phyloP scores from a whole-genome alignment of 2,888 invertebrate genomes.

The Lordiphosa andalusiaca region DNA sequence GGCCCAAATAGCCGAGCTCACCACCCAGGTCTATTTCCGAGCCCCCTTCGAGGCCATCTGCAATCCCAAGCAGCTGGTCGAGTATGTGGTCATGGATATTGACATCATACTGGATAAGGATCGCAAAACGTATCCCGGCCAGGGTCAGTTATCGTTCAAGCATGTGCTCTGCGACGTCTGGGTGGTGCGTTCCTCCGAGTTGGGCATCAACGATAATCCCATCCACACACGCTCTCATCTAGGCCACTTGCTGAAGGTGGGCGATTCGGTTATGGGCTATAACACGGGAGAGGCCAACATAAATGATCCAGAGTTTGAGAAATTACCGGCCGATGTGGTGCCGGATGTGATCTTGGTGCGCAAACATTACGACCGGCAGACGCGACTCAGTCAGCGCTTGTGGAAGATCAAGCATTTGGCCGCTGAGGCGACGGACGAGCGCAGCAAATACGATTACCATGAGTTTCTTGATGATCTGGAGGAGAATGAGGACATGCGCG shows the following conservation, averaged over 20 bases:
- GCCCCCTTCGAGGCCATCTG: constrained; percentile 93
- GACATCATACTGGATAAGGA: constrained; percentile 85
- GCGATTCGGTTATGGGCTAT: constrained; percentile 96
- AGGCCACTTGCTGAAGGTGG: constrained; percentile 94
- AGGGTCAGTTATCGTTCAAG: constrained; percentile 91
- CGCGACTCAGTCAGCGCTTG: constrained; percentile 86
- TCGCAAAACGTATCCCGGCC: constrained; percentile 90
- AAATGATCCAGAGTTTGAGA: constrained; percentile 94
- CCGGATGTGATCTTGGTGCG: constrained; percentile 98
- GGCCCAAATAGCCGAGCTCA: constrained; percentile 94
- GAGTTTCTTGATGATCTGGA: constrained; percentile 98
- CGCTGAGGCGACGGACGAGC: constrained; percentile 84
- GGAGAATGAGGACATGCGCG: constrained; percentile 93
- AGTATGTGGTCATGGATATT: constrained; percentile 97
- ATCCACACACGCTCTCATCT: constrained; percentile 95
- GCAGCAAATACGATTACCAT: constrained; percentile 89
- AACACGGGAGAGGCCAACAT: constrained; percentile 94
- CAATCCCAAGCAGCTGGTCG: constrained; percentile 93
- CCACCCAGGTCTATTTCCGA: constrained; percentile 90
- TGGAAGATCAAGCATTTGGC: constrained; percentile 97
- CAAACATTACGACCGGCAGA: constrained; percentile 90
- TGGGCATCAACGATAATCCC: constrained; percentile 90
- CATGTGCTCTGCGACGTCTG: constrained; percentile 96
- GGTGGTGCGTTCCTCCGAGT: constrained; percentile 92
- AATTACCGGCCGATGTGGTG: constrained; percentile 84